Conservation (phyloP, 2,113 vertebrate genomes). For the Gadus chalcogrammus region DNA sequence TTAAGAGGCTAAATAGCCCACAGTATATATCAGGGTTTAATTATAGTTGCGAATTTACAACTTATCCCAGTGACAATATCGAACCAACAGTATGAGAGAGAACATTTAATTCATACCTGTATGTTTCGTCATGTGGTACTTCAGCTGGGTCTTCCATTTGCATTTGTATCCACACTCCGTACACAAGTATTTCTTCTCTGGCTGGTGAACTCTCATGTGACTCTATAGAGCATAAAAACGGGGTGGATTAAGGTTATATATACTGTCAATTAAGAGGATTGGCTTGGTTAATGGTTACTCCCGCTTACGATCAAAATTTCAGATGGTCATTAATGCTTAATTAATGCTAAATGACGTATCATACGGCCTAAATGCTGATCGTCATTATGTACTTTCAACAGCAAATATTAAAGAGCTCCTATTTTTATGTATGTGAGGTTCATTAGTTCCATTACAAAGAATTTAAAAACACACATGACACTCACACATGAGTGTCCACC, state of each 20-base stretch:
- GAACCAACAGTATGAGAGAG: not conserved
- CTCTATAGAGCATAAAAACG: conserved; percentile 69
- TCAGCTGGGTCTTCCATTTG: conserved; percentile 98
- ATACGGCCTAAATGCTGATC: too few species aligned
- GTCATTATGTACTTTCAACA: not conserved
- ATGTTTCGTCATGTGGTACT: conserved; percentile 98
- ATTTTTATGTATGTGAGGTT: not conserved
- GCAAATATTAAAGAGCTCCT: not conserved
- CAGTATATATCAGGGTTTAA: not conserved
- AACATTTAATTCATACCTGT: conserved; percentile 74
- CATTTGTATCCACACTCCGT: conserved; percentile 97
- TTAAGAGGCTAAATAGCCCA: not conserved
- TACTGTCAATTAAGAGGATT: not conserved
- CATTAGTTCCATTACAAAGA: too few species aligned
- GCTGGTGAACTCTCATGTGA: conserved; percentile 95
- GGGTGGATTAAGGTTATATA: not conserved
- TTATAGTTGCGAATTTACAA: not conserved
- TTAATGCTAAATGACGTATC: too few species aligned
- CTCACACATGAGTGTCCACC: too few species aligned
- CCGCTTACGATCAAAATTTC: too few species aligned
- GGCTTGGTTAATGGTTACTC: not conserved
- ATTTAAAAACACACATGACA: too few species aligned
- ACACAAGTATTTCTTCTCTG: conserved; percentile 93
- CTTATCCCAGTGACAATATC: not conserved
- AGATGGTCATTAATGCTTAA: too few species aligned